Percentiles rank a stretch among this genome's conserved stretches.
These are phyloP conservation scores for zebrafish (Danio rerio) DNA, from an alignment of 2,113 vertebrate genomes.

Conservation along the genomic window DNA sequence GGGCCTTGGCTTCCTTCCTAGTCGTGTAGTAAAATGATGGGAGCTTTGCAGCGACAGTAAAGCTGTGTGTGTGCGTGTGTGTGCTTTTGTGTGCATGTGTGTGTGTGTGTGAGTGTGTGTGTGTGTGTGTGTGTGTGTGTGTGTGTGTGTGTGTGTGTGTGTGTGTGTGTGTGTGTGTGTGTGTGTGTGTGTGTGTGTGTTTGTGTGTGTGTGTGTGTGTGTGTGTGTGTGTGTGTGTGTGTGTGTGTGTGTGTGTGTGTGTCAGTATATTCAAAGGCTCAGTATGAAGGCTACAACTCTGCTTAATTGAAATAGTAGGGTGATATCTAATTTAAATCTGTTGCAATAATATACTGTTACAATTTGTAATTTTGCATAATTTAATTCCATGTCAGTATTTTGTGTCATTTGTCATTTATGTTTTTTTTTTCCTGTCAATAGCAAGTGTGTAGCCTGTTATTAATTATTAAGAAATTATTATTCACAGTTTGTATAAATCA, in stretches of 20 bases:
- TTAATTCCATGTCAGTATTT: too few species aligned
- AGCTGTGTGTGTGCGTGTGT: background rate
- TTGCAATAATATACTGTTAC: too few species aligned
- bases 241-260: background rate
- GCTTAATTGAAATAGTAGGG: too few species aligned
- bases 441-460: too few species aligned
- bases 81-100: background rate
- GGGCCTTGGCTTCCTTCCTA: slow-evolving; percentile 71
- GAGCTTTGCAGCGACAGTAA: slow-evolving; percentile 64
- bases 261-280: background rate
- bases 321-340: too few species aligned
- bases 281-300: too few species aligned
- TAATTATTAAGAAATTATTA: too few species aligned
- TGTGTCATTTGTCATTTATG: too few species aligned
- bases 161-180: background rate
- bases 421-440: too few species aligned
- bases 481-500: too few species aligned
- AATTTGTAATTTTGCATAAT: too few species aligned
- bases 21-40: slow-evolving; percentile 69
- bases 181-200: background rate
- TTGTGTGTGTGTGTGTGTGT: background rate
- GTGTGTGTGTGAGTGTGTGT: background rate
- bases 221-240: background rate
- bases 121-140: background rate
- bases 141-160: background rate